Percentiles rank a stretch among this genome's conserved stretches.
phyloP scores from a whole-genome alignment of 2,113 vertebrate genomes.

The Phyllostomus hastatus region DNA sequence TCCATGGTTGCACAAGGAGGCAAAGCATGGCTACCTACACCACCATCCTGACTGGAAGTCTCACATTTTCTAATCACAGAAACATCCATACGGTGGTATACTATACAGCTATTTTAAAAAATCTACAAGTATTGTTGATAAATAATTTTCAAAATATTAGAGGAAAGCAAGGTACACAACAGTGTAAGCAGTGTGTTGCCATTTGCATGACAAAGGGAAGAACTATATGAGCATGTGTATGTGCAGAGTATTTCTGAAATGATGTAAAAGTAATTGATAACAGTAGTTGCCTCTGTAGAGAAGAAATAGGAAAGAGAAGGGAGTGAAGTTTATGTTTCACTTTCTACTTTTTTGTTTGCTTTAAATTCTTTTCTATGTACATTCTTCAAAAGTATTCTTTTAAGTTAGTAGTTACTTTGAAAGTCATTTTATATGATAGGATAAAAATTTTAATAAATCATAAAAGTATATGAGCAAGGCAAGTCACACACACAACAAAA shows the following conservation, averaged over 20 bases:
- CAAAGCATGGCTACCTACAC: no score
- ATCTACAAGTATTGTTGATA: neutral
- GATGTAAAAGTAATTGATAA: neutral
- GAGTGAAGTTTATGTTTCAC: neutral
- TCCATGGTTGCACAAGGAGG: no score
- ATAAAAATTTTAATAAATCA: constrained; percentile 4
- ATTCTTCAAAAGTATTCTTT: neutral
- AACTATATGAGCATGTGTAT: neutral
- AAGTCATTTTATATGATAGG: neutral
- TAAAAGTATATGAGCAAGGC: neutral
- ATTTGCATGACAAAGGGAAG: neutral
- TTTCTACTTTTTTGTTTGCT: neutral
- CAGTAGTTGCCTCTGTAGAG: neutral
- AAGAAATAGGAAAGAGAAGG: neutral
- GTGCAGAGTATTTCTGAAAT: neutral
- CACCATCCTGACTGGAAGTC: no score
- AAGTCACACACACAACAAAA: constrained; percentile 23
- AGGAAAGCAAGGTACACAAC: neutral
- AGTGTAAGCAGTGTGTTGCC: neutral
- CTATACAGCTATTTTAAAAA: constrained; percentile 14
- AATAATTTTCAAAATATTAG: constrained; percentile 29
- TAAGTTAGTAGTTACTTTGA: neutral
- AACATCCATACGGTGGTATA: neutral
- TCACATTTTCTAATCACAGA: constrained; percentile 11
- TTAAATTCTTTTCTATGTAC: neutral